These are phyloP conservation scores for Stigmatopora nigra DNA, from an alignment of 2,113 vertebrate genomes.

Conservation along the genomic window DNA sequence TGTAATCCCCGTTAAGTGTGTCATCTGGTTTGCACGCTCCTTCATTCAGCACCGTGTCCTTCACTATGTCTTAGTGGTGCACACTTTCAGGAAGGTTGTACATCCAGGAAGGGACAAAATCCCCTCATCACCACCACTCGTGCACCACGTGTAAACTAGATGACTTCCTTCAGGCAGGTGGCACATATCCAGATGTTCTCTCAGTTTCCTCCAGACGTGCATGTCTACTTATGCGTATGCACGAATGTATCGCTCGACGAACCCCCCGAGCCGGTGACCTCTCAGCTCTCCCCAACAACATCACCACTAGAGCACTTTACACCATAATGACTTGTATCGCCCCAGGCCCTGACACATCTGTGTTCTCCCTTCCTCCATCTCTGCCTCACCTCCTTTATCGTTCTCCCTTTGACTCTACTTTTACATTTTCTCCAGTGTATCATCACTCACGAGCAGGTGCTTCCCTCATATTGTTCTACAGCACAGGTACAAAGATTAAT, in stretches of 20 bases:
- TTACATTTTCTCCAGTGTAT: neutral
- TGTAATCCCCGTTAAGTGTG: constrained; percentile 61
- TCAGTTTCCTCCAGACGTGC: constrained; percentile 55
- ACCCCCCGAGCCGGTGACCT: constrained; percentile 55
- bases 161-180: constrained; percentile 71
- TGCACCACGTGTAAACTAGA: constrained; percentile 64
- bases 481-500: constrained; percentile 7
- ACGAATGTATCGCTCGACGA: constrained; percentile 52
- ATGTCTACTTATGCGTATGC: constrained; percentile 46
- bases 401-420: constrained; percentile 24
- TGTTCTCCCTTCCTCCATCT: constrained; percentile 58
- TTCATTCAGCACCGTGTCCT: constrained; percentile 64
- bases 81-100: constrained; percentile 62
- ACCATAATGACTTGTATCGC: constrained; percentile 73
- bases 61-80: constrained; percentile 59
- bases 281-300: constrained; percentile 55
- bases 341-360: constrained; percentile 69
- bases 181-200: constrained; percentile 68
- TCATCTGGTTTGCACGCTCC: constrained; percentile 66
- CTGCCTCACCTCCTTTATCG: constrained; percentile 53
- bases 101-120: constrained; percentile 64
- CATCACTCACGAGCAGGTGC: constrained; percentile 6
- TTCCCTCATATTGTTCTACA: constrained; percentile 24
- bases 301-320: constrained; percentile 67
- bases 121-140: constrained; percentile 20